Evolutionary conservation across 2,888 invertebrate species (phyloP).

Genomic region (Gandaritis pyraliata): DNA sequence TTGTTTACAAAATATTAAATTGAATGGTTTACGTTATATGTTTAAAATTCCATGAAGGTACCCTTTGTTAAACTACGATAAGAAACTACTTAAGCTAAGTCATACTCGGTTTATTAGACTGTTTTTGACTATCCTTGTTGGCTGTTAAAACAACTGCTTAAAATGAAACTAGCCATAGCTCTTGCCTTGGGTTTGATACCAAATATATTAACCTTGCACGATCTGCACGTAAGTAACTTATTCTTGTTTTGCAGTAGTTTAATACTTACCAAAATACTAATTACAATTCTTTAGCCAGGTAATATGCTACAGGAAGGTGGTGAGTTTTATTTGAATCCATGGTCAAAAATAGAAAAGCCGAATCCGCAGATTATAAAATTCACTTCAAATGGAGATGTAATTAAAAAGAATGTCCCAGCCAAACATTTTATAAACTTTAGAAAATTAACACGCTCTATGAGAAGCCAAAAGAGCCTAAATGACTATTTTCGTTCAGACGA

Average conservation of each 20-base stretch:
- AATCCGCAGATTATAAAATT: constrained; percentile 58
- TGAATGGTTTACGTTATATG: constrained; percentile 42
- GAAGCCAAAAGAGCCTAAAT: not conserved
- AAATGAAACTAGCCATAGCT: constrained; percentile 14
- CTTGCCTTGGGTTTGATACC: constrained; percentile 18
- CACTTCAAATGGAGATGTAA: constrained; percentile 49
- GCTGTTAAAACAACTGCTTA: constrained; percentile 15
- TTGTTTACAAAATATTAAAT: constrained; percentile 59
- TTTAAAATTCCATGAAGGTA: constrained; percentile 45
- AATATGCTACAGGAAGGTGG: constrained; percentile 45
- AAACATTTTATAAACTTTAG: constrained; percentile 42
- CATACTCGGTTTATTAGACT: constrained; percentile 29
- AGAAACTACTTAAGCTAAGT: constrained; percentile 32
- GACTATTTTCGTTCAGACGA: constrained; percentile 24
- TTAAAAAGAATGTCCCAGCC: constrained; percentile 37
- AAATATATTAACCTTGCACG: constrained; percentile 3
- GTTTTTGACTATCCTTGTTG: constrained; percentile 17
- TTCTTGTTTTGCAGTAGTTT: not conserved
- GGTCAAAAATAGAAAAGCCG: constrained; percentile 49
- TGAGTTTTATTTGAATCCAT: constrained; percentile 59
- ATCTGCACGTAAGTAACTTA: constrained; percentile 28
- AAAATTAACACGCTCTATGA: constrained; percentile 33
- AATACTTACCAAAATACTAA: not conserved
- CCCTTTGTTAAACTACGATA: constrained; percentile 42
- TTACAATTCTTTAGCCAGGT: constrained; percentile 1